Conservation (phyloP, 2,113 vertebrate species). For the Paracanthobrama guichenoti region DNA sequence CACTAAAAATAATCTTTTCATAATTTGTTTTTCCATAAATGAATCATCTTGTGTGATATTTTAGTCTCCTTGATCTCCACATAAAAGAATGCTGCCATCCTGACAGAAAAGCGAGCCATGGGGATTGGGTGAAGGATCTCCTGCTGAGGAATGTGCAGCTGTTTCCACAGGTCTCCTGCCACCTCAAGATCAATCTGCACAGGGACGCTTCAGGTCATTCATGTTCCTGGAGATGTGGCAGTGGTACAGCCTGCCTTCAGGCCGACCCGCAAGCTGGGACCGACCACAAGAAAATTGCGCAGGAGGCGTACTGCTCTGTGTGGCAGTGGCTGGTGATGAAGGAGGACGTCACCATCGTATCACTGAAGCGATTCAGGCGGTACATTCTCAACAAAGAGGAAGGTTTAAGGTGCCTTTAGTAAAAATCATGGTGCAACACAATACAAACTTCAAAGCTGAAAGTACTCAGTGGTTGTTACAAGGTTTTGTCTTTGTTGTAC, state of each 20-base stretch:
- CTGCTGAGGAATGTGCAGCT: background rate
- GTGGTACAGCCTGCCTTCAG: background rate
- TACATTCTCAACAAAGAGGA: conserved; percentile 1
- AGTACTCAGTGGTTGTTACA: background rate
- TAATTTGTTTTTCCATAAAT: background rate
- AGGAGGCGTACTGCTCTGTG: background rate
- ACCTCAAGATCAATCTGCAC: background rate
- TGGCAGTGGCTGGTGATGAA: background rate
- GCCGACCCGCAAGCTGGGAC: background rate
- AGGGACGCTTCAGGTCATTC: background rate
- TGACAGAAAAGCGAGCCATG: background rate
- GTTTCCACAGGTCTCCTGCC: background rate
- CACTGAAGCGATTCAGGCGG: background rate
- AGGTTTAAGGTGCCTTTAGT: background rate
- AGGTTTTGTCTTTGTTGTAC: background rate
- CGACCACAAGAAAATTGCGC: background rate
- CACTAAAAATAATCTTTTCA: background rate
- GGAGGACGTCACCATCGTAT: background rate
- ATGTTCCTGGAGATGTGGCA: background rate
- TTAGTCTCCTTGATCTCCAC: background rate
- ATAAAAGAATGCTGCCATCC: background rate
- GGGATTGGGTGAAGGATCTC: background rate
- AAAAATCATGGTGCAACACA: background rate
- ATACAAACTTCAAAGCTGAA: too few relatives aligned
- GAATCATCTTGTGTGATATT: background rate